These are phyloP conservation scores for Podilymbus podiceps DNA, from an alignment of 2,113 vertebrate species.

Conservation along the genomic window DNA sequence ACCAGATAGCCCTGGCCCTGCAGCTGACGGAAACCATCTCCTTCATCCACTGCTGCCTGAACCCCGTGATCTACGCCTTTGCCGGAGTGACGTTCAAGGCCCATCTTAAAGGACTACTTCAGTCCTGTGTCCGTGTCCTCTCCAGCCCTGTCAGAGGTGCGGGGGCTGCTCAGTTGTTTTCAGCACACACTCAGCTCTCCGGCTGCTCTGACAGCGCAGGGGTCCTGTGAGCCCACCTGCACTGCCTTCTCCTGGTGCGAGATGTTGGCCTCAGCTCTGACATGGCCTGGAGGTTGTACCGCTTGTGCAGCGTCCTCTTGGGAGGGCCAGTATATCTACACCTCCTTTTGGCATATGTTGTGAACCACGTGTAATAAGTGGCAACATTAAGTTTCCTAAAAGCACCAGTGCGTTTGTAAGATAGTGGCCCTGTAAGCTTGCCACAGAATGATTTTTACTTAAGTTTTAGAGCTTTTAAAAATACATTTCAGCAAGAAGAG, in stretches of 20 bases:
- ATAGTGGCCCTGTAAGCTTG: neutral
- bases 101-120: conserved; percentile 54
- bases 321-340: neutral
- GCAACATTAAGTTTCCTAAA: neutral
- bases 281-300: neutral
- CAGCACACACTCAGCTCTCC: neutral
- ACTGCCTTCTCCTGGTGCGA: neutral
- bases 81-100: conserved; percentile 81
- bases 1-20: conserved; percentile 42
- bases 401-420: accelerated
- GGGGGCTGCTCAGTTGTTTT: neutral
- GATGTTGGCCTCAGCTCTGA: neutral
- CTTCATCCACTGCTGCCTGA: conserved; percentile 82
- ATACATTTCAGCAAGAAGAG: neutral
- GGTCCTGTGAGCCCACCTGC: neutral
- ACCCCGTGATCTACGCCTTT: conserved; percentile 86
- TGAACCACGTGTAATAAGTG: accelerated
- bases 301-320: neutral
- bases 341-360: neutral
- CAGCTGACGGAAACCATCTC: conserved; percentile 76
- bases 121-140: neutral
- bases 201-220: neutral
- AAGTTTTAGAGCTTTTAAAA: neutral
- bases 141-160: neutral
- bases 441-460: neutral